Evolutionary conservation across 2,888 invertebrate genomes (phyloP).

Genomic region (Trachelus tabidus): DNA sequence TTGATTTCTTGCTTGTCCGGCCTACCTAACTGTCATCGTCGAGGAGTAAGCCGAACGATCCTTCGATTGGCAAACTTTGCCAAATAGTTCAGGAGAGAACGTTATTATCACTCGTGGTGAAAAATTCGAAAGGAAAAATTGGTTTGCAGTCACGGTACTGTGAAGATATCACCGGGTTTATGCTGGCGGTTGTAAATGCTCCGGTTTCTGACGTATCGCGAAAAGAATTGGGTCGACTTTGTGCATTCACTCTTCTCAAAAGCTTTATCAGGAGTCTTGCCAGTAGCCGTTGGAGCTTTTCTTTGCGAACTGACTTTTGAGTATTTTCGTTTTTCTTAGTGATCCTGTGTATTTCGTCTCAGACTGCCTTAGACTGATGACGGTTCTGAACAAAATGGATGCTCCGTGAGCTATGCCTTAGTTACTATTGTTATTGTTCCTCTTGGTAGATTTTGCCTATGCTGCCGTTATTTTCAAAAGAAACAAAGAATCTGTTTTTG

Average conservation of each 20-base stretch:
- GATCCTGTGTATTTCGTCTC: neutral
- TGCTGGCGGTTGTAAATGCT: neutral
- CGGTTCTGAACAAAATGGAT: neutral
- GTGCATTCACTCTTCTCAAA: neutral
- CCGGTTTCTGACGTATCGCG: neutral
- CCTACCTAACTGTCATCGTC: neutral
- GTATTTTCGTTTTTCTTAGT: neutral
- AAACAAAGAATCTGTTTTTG: neutral
- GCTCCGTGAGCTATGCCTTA: neutral
- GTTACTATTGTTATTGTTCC: neutral
- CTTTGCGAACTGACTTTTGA: neutral
- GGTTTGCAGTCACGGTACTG: neutral
- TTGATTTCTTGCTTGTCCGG: neutral
- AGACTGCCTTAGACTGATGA: neutral
- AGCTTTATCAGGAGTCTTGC: neutral
- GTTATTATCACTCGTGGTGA: neutral
- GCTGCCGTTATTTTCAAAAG: neutral
- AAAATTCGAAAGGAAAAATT: neutral
- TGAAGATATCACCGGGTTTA: neutral
- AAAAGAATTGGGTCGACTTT: conserved; percentile 5
- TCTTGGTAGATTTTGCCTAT: neutral
- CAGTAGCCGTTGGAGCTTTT: neutral
- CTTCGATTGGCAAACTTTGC: conserved; percentile 35
- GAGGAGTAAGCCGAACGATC: conserved; percentile 31
- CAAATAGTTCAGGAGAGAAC: conserved; percentile 41